Evolutionary conservation across 1,140 invertebrate species (phyloP).

Genomic region (Centruroides sculpturatus): DNA sequence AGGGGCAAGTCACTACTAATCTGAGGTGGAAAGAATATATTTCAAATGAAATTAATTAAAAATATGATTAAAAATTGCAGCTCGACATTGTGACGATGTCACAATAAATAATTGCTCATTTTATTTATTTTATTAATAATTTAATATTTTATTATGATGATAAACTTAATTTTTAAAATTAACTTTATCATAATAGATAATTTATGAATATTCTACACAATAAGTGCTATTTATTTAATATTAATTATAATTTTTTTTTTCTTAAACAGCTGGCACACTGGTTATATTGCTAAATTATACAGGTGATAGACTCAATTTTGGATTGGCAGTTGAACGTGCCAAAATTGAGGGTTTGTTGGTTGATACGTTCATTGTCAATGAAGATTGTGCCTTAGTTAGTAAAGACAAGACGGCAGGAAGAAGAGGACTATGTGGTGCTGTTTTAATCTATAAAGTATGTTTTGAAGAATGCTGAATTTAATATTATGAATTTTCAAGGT

Average conservation of each 20-base stretch:
- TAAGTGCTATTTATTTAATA: neutral
- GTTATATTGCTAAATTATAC: constrained; percentile 73
- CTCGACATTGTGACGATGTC: too few species aligned
- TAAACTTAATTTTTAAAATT: too few species aligned
- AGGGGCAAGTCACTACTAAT: too few species aligned
- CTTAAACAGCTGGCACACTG: constrained; percentile 46
- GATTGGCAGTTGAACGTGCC: constrained; percentile 58
- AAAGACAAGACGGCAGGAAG: constrained; percentile 41
- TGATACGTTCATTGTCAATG: constrained; percentile 49
- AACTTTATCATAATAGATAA: too few species aligned
- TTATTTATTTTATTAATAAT: too few species aligned
- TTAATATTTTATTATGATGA: too few species aligned
- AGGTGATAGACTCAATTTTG: constrained; percentile 73
- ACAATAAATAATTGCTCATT: too few species aligned
- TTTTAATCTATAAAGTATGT: constrained; percentile 52
- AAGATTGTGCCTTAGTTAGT: constrained; percentile 50
- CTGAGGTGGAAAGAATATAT: too few species aligned
- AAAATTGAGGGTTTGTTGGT: constrained; percentile 45
- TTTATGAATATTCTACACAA: neutral
- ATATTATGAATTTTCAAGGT: neutral
- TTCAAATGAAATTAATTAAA: too few species aligned
- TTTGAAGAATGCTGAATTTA: constrained; percentile 1
- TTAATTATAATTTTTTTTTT: constrained; percentile 4
- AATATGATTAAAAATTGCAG: too few species aligned
- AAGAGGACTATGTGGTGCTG: constrained; percentile 55